Conservation (phyloP, 2,113 vertebrate species). For the Eurypyga helias region DNA sequence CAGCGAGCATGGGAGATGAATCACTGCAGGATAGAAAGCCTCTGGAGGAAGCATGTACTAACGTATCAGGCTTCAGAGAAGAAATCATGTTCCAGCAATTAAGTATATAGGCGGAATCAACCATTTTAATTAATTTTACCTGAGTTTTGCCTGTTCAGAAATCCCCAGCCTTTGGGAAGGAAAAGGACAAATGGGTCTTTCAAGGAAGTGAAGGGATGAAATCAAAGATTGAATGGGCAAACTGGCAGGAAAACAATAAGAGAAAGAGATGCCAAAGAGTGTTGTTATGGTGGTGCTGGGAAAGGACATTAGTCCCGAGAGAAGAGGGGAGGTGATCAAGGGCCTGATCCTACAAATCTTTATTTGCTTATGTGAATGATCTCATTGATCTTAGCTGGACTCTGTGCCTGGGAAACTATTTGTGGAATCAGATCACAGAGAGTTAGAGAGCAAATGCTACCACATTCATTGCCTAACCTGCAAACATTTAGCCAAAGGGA, state of each 20-base stretch:
- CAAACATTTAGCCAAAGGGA: neutral
- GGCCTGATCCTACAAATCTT: slow-evolving; percentile 26
- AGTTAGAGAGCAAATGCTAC: neutral
- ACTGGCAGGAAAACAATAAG: neutral
- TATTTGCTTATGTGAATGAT: slow-evolving; percentile 52
- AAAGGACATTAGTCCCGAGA: neutral
- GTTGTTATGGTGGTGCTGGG: slow-evolving; percentile 12
- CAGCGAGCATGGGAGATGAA: neutral
- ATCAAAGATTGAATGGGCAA: neutral
- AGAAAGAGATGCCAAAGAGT: neutral
- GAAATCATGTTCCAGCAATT: neutral
- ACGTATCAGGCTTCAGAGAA: neutral
- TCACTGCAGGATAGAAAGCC: neutral
- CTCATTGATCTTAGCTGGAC: slow-evolving; percentile 23
- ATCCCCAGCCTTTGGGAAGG: neutral
- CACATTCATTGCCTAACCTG: neutral
- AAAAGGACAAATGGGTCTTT: neutral
- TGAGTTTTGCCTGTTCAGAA: neutral
- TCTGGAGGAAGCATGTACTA: neutral
- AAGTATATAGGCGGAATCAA: neutral
- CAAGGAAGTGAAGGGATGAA: neutral
- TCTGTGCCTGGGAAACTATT: slow-evolving; percentile 19
- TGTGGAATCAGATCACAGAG: slow-evolving; percentile 19
- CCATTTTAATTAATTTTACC: neutral
- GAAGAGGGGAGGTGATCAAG: neutral